Evolutionary conservation across 2,797 vertebrate genomes (phyloP).

Genomic region (Nothura maculosa): DNA sequence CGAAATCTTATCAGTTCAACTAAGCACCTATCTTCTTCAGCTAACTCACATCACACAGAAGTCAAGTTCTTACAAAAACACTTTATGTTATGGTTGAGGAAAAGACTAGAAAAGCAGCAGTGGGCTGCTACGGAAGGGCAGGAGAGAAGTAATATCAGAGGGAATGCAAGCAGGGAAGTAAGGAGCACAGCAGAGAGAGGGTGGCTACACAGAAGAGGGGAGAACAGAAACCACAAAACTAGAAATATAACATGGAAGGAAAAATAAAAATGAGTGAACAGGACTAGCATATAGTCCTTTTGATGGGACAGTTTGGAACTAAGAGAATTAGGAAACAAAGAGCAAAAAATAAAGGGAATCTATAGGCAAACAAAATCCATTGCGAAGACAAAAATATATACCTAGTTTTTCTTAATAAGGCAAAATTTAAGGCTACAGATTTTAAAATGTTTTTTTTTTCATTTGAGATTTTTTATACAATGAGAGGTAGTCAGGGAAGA

Average conservation of each 20-base stretch:
- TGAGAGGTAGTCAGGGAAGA: rapidly evolving
- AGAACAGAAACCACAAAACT: not conserved
- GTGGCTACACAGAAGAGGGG: not conserved
- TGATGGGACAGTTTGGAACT: not conserved
- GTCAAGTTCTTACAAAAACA: not conserved
- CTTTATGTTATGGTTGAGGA: not conserved
- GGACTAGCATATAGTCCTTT: not conserved
- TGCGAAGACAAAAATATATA: not conserved
- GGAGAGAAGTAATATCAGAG: not conserved
- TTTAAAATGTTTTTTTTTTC: too few species aligned
- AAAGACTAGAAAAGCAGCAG: not conserved
- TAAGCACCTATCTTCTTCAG: not conserved
- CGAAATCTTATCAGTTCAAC: not conserved
- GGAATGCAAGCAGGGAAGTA: not conserved
- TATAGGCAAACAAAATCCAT: not conserved
- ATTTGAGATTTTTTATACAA: not conserved
- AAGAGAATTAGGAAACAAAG: not conserved
- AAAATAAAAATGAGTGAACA: not conserved
- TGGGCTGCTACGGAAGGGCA: not conserved
- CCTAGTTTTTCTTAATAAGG: not conserved
- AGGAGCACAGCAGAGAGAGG: not conserved
- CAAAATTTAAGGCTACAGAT: too few species aligned
- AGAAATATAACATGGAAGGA: not conserved
- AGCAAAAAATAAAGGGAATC: not conserved
- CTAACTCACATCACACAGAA: not conserved